Conservation (phyloP, 2,113 vertebrate species). For the Cephalophus harveyi region DNA sequence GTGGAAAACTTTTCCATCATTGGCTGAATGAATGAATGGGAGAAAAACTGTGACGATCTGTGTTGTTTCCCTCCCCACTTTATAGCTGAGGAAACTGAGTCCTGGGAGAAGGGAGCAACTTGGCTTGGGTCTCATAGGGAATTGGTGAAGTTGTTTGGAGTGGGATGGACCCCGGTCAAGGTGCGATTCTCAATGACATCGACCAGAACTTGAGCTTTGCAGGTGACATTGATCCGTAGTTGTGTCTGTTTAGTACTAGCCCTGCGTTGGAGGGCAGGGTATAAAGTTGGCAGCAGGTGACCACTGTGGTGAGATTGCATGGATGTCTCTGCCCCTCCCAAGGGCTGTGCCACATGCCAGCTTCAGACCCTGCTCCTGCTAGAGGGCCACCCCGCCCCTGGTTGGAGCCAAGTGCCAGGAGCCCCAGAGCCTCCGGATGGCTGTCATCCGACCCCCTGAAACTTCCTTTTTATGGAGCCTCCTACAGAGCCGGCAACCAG, state of each 20-base stretch:
- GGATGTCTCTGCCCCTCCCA: too few species aligned
- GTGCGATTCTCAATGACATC: rapidly evolving
- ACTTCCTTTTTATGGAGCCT: not conserved
- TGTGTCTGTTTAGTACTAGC: not conserved
- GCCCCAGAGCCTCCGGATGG: not conserved
- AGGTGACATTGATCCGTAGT: not conserved
- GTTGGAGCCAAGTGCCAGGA: not conserved
- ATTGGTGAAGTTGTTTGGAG: not conserved
- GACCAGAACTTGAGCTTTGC: not conserved
- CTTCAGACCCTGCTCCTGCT: not conserved
- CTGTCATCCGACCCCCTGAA: not conserved
- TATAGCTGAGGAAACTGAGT: not conserved
- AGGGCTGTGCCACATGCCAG: not conserved
- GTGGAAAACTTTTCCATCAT: not conserved
- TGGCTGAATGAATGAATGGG: not conserved
- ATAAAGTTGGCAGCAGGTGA: not conserved
- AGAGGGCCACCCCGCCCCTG: too few species aligned
- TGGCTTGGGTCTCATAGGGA: not conserved
- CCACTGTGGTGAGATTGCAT: not conserved
- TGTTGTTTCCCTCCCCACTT: not conserved
- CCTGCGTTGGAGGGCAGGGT: too few species aligned
- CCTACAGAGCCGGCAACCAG: not conserved
- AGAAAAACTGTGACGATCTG: not conserved
- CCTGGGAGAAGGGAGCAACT: not conserved
- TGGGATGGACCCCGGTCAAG: not conserved